Evolutionary conservation across 2,797 vertebrate genomes (phyloP).

Genomic region (Avahi laniger): DNA sequence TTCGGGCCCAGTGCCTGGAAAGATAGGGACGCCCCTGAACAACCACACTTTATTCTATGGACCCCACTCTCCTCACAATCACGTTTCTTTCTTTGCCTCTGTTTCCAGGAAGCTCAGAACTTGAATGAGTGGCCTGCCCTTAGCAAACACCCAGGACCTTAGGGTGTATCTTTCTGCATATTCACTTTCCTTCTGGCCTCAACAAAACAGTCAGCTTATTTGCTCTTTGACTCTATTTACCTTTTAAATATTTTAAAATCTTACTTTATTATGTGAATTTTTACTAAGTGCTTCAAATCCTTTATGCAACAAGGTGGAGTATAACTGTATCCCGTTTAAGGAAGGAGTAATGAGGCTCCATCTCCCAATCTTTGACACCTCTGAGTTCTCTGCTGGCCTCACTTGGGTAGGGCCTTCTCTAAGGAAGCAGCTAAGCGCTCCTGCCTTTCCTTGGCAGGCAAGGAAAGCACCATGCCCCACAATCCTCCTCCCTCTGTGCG

Average conservation of each 20-base stretch:
- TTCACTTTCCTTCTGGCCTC: background rate
- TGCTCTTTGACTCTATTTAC: background rate
- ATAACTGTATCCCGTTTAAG: background rate
- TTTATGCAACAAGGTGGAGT: background rate
- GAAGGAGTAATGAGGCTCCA: background rate
- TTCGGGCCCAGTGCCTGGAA: background rate
- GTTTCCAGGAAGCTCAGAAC: background rate
- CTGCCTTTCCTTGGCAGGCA: background rate
- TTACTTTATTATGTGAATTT: constrained; percentile 11
- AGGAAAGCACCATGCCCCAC: fast-evolving
- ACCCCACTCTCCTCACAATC: background rate
- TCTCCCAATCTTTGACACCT: background rate
- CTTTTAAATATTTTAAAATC: background rate
- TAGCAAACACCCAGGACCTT: background rate
- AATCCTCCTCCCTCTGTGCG: background rate
- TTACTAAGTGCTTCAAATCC: background rate
- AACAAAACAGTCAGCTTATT: background rate
- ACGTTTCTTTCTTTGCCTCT: background rate
- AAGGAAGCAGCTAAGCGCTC: background rate
- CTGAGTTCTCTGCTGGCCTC: background rate
- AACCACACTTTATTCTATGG: background rate
- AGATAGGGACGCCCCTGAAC: background rate
- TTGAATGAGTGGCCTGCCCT: background rate
- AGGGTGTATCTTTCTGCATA: background rate
- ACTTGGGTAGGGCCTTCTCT: background rate